A percentile compares a stretch with the other conserved stretches of the same genome.
Evolutionary conservation across 2,888 invertebrate genomes (phyloP).

Genomic region (Pterostichus madidus): DNA sequence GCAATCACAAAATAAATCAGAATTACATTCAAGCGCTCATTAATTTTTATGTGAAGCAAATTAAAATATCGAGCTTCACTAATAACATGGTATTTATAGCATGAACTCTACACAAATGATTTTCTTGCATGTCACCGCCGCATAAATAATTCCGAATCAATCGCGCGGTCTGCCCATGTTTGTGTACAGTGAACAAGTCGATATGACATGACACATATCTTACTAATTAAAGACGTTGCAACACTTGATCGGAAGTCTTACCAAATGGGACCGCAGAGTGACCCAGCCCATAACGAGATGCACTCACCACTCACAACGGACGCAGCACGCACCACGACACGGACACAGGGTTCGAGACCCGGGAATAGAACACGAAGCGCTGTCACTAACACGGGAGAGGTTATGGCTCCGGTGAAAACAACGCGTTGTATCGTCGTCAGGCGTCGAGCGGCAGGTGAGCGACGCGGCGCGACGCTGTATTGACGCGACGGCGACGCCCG

Average conservation of each 20-base stretch:
- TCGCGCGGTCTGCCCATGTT: constrained; percentile 13
- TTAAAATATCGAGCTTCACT: constrained; percentile 13
- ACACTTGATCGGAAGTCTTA: constrained; percentile 74
- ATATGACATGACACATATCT: constrained; percentile 3
- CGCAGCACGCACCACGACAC: not conserved
- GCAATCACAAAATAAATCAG: constrained; percentile 74
- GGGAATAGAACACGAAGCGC: too few relatives aligned
- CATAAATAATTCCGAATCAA: constrained; percentile 60
- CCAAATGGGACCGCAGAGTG: constrained; percentile 80
- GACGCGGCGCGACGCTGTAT: constrained; percentile 22
- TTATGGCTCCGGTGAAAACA: constrained; percentile 1
- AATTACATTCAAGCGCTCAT: not conserved
- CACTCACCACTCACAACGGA: constrained; percentile 8
- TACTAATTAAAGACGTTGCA: not conserved
- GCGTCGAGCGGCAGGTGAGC: not conserved
- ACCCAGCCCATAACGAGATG: constrained; percentile 79
- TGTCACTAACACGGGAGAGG: not conserved
- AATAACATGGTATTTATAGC: constrained; percentile 26
- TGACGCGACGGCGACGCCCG: constrained; percentile 4
- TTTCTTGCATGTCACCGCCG: constrained; percentile 43
- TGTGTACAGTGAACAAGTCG: constrained; percentile 39
- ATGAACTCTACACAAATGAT: constrained; percentile 35
- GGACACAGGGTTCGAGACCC: not conserved
- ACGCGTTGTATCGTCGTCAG: too few relatives aligned
- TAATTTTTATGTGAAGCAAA: constrained; percentile 27